A percentile compares a stretch with the other conserved stretches of the same genome.
These are phyloP conservation scores for Gnathonemus echidnorhynchus DNA, from an alignment of 2,113 vertebrate genomes.

Conservation along the genomic window DNA sequence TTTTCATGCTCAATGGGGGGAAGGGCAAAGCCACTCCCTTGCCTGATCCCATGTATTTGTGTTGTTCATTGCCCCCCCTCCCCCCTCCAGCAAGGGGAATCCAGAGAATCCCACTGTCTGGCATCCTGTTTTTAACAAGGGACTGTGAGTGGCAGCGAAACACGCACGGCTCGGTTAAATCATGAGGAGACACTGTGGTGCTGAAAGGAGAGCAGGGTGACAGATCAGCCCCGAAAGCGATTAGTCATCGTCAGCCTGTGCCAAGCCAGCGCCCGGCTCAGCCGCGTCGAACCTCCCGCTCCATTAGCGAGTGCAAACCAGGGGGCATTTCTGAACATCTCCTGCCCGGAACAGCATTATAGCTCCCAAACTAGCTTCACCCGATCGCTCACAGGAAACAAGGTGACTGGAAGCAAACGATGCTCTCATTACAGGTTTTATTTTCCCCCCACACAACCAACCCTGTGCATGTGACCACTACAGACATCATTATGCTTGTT, in stretches of 20 bases:
- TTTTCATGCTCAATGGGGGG: neutral
- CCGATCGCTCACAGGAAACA: neutral
- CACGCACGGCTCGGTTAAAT: neutral
- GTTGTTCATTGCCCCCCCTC: neutral
- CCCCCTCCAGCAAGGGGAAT: neutral
- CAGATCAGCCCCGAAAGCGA: neutral
- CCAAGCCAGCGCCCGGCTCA: neutral
- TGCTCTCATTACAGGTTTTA: no score
- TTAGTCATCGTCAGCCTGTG: neutral
- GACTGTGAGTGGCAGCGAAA: neutral
- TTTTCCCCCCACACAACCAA: neutral
- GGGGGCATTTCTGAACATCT: neutral
- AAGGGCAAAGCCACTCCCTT: neutral
- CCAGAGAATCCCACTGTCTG: neutral
- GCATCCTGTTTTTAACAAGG: neutral
- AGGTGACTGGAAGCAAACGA: neutral
- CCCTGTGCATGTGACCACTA: neutral
- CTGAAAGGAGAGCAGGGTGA: neutral
- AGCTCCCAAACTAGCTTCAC: neutral
- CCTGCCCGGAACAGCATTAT: neutral
- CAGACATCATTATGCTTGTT: neutral
- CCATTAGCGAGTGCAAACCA: neutral
- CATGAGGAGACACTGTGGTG: neutral
- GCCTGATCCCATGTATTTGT: neutral
- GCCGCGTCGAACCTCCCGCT: neutral